Evolutionary conservation across 2,113 vertebrate genomes (phyloP).

Genomic region (Hyaena hyaena): DNA sequence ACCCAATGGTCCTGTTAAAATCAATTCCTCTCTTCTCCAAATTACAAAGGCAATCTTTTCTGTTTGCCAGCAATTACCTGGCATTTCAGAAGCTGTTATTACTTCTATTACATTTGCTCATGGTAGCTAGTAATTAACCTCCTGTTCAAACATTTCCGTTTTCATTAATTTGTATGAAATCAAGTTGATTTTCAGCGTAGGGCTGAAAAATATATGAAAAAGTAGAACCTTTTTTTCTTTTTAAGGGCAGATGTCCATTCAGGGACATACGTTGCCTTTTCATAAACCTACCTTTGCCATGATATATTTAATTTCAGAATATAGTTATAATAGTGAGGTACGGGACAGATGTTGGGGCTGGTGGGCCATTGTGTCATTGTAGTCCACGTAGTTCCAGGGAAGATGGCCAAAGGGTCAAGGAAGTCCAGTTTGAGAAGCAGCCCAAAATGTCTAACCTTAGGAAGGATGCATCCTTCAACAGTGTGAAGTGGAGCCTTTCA

Average conservation of each 20-base stretch:
- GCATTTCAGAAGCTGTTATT: constrained; percentile 55
- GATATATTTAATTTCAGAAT: constrained; percentile 9
- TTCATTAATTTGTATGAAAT: constrained; percentile 59
- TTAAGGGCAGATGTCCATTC: background rate
- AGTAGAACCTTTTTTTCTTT: background rate
- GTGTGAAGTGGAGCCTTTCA: background rate
- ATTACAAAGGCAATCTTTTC: constrained; percentile 59
- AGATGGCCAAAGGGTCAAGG: background rate
- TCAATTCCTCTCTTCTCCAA: background rate
- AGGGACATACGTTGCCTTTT: background rate
- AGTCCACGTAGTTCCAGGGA: background rate
- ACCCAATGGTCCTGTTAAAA: constrained; percentile 51
- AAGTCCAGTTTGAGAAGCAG: background rate
- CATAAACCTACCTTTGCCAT: background rate
- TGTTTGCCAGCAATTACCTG: constrained; percentile 26
- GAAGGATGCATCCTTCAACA: background rate
- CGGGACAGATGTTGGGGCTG: background rate
- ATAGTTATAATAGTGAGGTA: background rate
- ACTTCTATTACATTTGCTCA: constrained; percentile 41
- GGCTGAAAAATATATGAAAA: background rate
- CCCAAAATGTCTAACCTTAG: background rate
- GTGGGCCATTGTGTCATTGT: background rate
- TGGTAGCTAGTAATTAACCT: constrained; percentile 51
- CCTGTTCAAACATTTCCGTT: background rate
- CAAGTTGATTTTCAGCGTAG: constrained; percentile 33